Evolutionary conservation across 2,888 invertebrate genomes (phyloP).

Genomic region (Dryomyza anilis): DNA sequence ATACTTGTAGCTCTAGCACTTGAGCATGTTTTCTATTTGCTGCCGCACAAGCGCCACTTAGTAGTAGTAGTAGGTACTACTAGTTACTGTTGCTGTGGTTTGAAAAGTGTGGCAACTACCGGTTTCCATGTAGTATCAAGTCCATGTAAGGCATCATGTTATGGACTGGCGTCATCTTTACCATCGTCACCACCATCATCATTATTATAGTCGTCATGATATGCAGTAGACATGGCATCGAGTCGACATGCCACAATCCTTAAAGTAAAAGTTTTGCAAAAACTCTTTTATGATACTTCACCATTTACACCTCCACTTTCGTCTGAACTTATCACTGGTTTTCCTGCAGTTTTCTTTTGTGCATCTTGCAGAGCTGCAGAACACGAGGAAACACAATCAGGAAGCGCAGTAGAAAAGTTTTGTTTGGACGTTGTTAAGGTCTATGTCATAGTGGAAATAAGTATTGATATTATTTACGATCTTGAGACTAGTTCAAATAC

Average conservation of each 20-base stretch:
- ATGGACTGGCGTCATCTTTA: not conserved
- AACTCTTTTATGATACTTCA: not conserved
- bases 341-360: slow-evolving; percentile 7
- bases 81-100: not conserved
- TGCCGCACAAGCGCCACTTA: not conserved
- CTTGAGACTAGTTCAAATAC: too few relatives aligned
- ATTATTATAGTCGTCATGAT: not conserved
- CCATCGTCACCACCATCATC: not conserved
- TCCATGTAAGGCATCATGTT: too few relatives aligned
- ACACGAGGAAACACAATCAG: not conserved
- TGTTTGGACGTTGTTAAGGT: not conserved
- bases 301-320: too few relatives aligned
- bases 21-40: not conserved
- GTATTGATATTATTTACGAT: not conserved
- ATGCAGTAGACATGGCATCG: not conserved
- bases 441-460: not conserved
- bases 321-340: too few relatives aligned
- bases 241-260: not conserved
- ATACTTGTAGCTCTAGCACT: too few relatives aligned
- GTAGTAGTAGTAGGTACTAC: not conserved
- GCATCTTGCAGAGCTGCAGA: not conserved
- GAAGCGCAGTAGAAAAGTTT: not conserved
- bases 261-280: not conserved
- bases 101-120: not conserved
- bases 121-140: too few relatives aligned